phyloP scores from a whole-genome alignment of 2,888 invertebrate species.

The Lysandra bellargus region DNA sequence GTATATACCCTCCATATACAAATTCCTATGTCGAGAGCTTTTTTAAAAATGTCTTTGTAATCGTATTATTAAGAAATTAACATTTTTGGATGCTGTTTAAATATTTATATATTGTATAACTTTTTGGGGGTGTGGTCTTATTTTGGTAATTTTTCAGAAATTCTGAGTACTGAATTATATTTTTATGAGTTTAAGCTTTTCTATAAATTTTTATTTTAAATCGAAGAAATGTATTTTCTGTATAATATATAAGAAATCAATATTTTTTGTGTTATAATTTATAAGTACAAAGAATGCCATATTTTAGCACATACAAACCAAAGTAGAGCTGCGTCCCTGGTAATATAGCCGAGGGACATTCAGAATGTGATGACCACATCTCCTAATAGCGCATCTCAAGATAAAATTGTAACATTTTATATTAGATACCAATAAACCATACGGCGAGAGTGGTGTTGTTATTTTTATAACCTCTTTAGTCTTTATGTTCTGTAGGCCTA shows the following conservation, averaged over 20 bases:
- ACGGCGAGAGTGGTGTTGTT: not conserved
- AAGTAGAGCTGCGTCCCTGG: not conserved
- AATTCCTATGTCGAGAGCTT: constrained; percentile 5
- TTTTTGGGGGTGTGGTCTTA: constrained; percentile 15
- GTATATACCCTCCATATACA: not conserved
- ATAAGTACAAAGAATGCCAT: constrained; percentile 28
- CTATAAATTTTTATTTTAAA: not conserved
- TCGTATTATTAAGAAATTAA: constrained; percentile 21
- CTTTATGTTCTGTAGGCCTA: too few relatives aligned
- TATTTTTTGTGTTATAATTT: not conserved
- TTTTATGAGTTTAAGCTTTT: not conserved
- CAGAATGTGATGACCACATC: not conserved
- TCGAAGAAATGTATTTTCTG: not conserved
- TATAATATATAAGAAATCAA: not conserved
- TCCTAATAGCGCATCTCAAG: not conserved
- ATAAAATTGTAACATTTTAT: constrained; percentile 16
- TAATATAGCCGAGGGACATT: not conserved
- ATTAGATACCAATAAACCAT: constrained; percentile 16
- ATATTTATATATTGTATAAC: constrained; percentile 18
- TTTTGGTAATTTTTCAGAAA: not conserved
- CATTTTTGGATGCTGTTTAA: constrained; percentile 28
- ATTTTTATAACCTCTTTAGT: not conserved
- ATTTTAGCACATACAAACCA: not conserved
- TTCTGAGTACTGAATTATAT: too few relatives aligned
- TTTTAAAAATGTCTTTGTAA: not conserved